These are phyloP conservation scores for Girardinichthys multiradiatus DNA, from an alignment of 2,113 vertebrate species.

Conservation along the genomic window DNA sequence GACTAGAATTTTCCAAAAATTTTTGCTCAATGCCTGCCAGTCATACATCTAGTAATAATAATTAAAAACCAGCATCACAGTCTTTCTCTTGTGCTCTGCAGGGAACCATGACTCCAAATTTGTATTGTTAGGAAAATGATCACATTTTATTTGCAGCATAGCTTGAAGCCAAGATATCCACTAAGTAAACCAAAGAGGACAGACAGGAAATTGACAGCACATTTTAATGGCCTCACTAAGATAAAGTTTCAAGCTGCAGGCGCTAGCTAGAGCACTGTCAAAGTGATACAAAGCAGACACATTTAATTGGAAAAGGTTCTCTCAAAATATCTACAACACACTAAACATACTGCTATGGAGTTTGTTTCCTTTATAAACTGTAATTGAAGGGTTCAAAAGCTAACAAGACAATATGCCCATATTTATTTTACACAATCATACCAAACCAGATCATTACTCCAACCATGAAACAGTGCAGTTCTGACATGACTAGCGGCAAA, in stretches of 20 bases:
- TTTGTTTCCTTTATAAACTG: neutral
- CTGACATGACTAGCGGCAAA: neutral
- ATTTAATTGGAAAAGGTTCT: conserved; percentile 30
- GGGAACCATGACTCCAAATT: neutral
- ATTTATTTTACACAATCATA: neutral
- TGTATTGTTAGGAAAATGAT: conserved; percentile 13
- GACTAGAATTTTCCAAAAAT: neutral
- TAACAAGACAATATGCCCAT: neutral
- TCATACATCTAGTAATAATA: neutral
- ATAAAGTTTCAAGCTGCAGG: conserved; percentile 32
- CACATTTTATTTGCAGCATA: conserved; percentile 21
- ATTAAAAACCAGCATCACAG: neutral
- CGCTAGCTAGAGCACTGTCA: neutral
- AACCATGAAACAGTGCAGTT: neutral
- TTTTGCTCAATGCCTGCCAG: neutral
- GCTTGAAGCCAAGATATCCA: conserved; percentile 20
- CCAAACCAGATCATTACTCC: neutral
- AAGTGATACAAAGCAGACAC: conserved; percentile 11
- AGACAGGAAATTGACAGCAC: conserved; percentile 48
- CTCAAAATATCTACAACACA: neutral
- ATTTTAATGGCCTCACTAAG: conserved; percentile 43
- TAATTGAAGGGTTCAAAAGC: neutral
- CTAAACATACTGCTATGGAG: neutral
- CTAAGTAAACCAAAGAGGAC: conserved; percentile 31
- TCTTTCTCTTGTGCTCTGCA: neutral